Evolutionary conservation across 2,113 vertebrate species (phyloP), one percentile per base, ranked within the genome.

Genomic region (Microcebus lehilahytsara): DNA sequence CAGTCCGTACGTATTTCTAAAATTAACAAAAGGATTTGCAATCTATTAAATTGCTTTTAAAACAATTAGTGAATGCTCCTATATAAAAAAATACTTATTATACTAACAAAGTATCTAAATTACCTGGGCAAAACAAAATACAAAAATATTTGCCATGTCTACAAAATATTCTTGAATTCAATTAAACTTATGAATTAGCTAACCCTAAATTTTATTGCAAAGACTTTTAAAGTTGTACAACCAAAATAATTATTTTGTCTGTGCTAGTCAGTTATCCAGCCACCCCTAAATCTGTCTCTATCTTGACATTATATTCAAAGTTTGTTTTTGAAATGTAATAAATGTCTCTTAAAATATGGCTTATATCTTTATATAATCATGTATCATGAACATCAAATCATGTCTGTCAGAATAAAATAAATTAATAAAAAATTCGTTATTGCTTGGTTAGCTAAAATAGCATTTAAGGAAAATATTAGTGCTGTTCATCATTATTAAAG

Each of bases 261-360:
- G 4, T 78, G 8, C 20, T 46, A 53, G 14, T 34, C 19, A 42
- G 0, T 77, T 93, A 62, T 72, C 84, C 0, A 81, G 23, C 12
- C 9, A 92, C 12, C 6, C 5, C 13, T 62, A 85, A 92, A 85
- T 91, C 25, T 67, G 14, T 92, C 34, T 95, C 71, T 79, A 51
- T 78, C 62, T 83, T 97, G 37, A 89, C 22, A 67, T 71, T 3
- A 67, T 88, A 79, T 60, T 90, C 19, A 66, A 92, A 87, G 32
- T 67, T 92, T 96, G 62, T 72, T 91, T 85, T 74, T 80, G 20
- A 95, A 96, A 56, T 77, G 51, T 32, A 94, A 95, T 66, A 92
- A 78, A 81, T 88, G 23, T 83, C 22, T 83, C 27, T 85, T 94
- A 71, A 94, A 93, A 96, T 85, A 77, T 92, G 46, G 9, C 53